Conservation (phyloP, 1,140 invertebrate genomes). For the Euura saliciscinereae region DNA sequence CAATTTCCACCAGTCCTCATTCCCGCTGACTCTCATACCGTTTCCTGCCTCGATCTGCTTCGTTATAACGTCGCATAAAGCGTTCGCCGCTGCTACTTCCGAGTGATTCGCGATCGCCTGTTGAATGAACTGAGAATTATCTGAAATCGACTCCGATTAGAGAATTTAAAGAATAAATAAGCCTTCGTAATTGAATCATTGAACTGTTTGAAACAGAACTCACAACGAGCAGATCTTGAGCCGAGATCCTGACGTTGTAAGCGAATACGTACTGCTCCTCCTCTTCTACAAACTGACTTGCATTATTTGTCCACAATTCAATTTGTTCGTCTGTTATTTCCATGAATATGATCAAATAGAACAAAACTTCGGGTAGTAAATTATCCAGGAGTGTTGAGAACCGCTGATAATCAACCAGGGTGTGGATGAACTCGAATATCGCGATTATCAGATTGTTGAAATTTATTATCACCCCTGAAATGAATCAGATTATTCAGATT, state of each 20-base stretch:
- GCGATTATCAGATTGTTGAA: constrained; percentile 78
- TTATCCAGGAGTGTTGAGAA: constrained; percentile 70
- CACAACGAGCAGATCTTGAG: constrained; percentile 73
- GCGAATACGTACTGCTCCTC: constrained; percentile 75
- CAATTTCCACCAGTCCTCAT: constrained; percentile 74
- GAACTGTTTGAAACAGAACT: too few relatives aligned
- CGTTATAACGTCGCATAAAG: constrained; percentile 68
- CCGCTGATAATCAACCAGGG: constrained; percentile 67
- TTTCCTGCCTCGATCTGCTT: constrained; percentile 68
- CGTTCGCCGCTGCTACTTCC: constrained; percentile 64
- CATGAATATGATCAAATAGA: constrained; percentile 78
- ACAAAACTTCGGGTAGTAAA: constrained; percentile 73
- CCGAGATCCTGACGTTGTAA: constrained; percentile 78
- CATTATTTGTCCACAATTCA: constrained; percentile 72
- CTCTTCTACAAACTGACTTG: constrained; percentile 79
- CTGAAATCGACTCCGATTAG: not conserved
- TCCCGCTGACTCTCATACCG: constrained; percentile 50
- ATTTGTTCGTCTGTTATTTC: constrained; percentile 81
- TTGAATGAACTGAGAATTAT: constrained; percentile 19
- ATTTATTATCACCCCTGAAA: constrained; percentile 72
- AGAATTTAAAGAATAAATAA: too few relatives aligned
- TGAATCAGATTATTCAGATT: too few relatives aligned
- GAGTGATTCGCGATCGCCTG: constrained; percentile 71
- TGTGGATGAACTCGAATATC: constrained; percentile 78
- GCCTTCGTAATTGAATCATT: too few relatives aligned